A percentile compares a stretch with the other conserved stretches of the same genome.
These are phyloP conservation scores for Himalopsyche japonica DNA, from an alignment of 2,888 invertebrate species.

Conservation along the genomic window DNA sequence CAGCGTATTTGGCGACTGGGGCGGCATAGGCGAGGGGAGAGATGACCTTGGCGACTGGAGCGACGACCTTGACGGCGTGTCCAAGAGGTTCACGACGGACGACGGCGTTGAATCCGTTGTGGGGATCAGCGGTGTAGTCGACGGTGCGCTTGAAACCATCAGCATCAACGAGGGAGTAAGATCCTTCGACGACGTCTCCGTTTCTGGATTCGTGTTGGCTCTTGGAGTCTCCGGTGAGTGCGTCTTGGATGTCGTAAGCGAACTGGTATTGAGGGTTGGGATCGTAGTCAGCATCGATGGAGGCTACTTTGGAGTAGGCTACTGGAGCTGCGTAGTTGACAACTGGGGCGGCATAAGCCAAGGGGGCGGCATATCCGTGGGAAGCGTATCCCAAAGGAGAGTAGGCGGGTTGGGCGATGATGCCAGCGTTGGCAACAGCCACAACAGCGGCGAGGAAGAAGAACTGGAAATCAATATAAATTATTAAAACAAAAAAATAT, in stretches of 20 bases:
- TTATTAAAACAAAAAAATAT: background rate
- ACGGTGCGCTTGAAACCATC: slow-evolving; percentile 56
- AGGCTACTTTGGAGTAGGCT: slow-evolving; percentile 18
- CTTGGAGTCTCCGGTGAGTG: slow-evolving; percentile 54
- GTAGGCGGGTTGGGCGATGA: slow-evolving; percentile 38
- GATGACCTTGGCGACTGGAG: slow-evolving; percentile 54
- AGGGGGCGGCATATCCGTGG: slow-evolving; percentile 43
- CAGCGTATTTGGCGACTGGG: slow-evolving; percentile 65
- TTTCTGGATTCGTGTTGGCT: slow-evolving; percentile 52
- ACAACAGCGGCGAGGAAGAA: slow-evolving; percentile 17
- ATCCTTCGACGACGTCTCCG: slow-evolving; percentile 53
- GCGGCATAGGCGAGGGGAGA: slow-evolving; percentile 61
- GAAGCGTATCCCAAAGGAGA: slow-evolving; percentile 33
- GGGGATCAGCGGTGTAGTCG: slow-evolving; percentile 56
- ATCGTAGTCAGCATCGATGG: slow-evolving; percentile 30
- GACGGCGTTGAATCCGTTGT: slow-evolving; percentile 60
- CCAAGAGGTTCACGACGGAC: slow-evolving; percentile 53
- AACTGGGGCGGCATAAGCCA: slow-evolving; percentile 48
- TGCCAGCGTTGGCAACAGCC: slow-evolving; percentile 37
- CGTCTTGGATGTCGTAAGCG: slow-evolving; percentile 60
- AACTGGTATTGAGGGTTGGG: slow-evolving; percentile 51
- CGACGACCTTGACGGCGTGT: slow-evolving; percentile 43
- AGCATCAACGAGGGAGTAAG: slow-evolving; percentile 54
- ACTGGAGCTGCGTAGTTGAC: slow-evolving; percentile 24
- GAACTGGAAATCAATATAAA: background rate